phyloP scores from a whole-genome alignment of 2,797 vertebrate genomes.

The Semotilus atromaculatus region DNA sequence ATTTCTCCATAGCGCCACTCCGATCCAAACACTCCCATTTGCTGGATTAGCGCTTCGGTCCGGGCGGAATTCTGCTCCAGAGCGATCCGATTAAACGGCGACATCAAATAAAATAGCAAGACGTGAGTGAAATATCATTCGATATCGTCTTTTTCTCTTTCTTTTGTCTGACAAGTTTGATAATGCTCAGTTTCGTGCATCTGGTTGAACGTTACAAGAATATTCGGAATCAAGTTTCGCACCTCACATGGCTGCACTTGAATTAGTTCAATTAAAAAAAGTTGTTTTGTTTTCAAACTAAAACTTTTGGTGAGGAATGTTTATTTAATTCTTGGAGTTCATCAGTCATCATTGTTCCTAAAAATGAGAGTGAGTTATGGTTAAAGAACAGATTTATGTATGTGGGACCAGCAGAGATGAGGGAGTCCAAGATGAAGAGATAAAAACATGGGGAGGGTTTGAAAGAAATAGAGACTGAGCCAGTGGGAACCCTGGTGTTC shows the following conservation, averaged over 20 bases:
- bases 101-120: slow-evolving; percentile 67
- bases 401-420: slow-evolving; percentile 6
- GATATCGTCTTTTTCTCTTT: slow-evolving; percentile 48
- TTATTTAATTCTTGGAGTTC: slow-evolving; percentile 50
- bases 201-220: slow-evolving; percentile 1
- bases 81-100: slow-evolving; percentile 79
- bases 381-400: slow-evolving; percentile 41
- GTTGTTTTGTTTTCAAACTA: neutral
- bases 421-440: slow-evolving; percentile 46
- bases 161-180: slow-evolving; percentile 31
- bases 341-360: slow-evolving; percentile 80
- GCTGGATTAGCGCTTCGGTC: slow-evolving; percentile 88
- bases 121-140: slow-evolving; percentile 69
- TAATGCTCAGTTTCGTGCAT: slow-evolving; percentile 33
- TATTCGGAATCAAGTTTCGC: slow-evolving; percentile 1
- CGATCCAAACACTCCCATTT: slow-evolving; percentile 87
- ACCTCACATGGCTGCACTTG: neutral
- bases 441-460: slow-evolving; percentile 68
- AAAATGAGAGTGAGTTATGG: slow-evolving; percentile 61
- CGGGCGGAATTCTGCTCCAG: slow-evolving; percentile 79
- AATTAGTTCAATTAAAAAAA: neutral
- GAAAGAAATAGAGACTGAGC: slow-evolving; percentile 10
- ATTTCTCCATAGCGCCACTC: slow-evolving; percentile 86
- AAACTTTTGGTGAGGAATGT: slow-evolving; percentile 22
- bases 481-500: slow-evolving; percentile 19